phyloP scores from a whole-genome alignment of 23 tunicate genomes.

The Styela plicata region DNA sequence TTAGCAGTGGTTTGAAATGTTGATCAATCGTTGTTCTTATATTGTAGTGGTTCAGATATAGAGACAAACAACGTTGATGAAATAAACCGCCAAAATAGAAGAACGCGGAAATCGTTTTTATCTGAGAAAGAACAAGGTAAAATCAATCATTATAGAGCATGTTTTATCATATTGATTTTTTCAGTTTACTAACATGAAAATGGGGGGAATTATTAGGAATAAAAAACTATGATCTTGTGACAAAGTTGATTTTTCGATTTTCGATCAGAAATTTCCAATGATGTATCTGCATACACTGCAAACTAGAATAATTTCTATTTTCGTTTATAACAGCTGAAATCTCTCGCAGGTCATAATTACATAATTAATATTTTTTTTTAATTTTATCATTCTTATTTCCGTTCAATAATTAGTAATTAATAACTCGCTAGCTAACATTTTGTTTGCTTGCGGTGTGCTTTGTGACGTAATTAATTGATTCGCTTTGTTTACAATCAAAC shows the following conservation, averaged over 20 bases:
- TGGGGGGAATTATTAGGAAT: too few species aligned
- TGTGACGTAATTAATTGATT: background rate
- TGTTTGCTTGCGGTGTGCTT: too few species aligned
- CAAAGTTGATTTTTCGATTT: background rate
- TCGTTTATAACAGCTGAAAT: too few species aligned
- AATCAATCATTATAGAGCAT: background rate
- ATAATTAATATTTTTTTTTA: too few species aligned
- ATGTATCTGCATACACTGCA: too few species aligned
- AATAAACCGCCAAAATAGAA: background rate
- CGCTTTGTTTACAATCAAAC: background rate
- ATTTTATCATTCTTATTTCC: too few species aligned
- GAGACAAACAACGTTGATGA: background rate
- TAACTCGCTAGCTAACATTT: too few species aligned
- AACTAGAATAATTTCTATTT: too few species aligned
- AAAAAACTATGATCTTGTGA: too few species aligned
- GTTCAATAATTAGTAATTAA: too few species aligned
- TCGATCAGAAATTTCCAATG: background rate
- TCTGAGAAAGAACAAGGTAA: background rate
- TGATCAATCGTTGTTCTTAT: background rate
- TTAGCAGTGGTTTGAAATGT: background rate
- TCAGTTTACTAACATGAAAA: too few species aligned
- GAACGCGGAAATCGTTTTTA: constrained; percentile 12
- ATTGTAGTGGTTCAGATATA: constrained; percentile 5
- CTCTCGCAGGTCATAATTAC: too few species aligned
- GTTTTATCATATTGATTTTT: background rate